Evolutionary conservation across 2,797 vertebrate species (phyloP).

Genomic region (Periophthalmus magnuspinnatus): DNA sequence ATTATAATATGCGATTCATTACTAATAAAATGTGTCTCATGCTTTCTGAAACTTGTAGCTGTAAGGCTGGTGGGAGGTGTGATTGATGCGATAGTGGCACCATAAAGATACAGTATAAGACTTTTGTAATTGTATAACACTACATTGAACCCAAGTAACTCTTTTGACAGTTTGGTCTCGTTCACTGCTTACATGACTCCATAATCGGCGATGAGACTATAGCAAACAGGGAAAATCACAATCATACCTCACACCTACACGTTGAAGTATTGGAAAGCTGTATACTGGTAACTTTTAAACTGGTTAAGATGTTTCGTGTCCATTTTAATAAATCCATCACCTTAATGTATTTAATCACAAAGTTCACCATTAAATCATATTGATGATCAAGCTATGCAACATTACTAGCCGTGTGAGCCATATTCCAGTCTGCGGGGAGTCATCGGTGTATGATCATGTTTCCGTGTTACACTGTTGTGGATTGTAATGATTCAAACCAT

Average conservation of each 20-base stretch:
- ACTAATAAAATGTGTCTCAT: slow-evolving; percentile 50
- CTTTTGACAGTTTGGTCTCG: slow-evolving; percentile 88
- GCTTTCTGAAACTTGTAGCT: slow-evolving; percentile 61
- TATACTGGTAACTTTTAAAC: slow-evolving; percentile 82
- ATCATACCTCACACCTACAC: slow-evolving; percentile 83
- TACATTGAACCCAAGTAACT: slow-evolving; percentile 80
- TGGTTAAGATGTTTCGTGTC: slow-evolving; percentile 81
- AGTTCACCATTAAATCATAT: slow-evolving; percentile 84
- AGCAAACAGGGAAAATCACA: slow-evolving; percentile 87
- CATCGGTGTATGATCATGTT: slow-evolving; percentile 80
- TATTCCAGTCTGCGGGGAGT: slow-evolving; percentile 50
- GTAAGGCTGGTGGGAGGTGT: slow-evolving; percentile 33
- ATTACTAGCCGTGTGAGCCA: slow-evolving; percentile 31
- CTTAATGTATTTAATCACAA: slow-evolving; percentile 79
- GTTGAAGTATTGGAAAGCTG: slow-evolving; percentile 88
- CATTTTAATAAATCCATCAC: slow-evolving; percentile 64
- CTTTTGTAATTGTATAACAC: slow-evolving; percentile 66
- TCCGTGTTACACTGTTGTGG: slow-evolving; percentile 71
- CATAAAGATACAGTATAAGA: slow-evolving; percentile 51
- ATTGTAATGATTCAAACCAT: slow-evolving; percentile 67
- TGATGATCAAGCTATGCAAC: slow-evolving; percentile 68
- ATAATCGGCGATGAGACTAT: slow-evolving; percentile 85
- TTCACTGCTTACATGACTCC: slow-evolving; percentile 89
- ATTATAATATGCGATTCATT: slow-evolving; percentile 38
- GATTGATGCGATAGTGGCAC: slow-evolving; percentile 36